Percentiles rank a stretch among this genome's conserved stretches.
Conservation (phyloP, 2,888 invertebrate species). For the Tenthredo notha region DNA sequence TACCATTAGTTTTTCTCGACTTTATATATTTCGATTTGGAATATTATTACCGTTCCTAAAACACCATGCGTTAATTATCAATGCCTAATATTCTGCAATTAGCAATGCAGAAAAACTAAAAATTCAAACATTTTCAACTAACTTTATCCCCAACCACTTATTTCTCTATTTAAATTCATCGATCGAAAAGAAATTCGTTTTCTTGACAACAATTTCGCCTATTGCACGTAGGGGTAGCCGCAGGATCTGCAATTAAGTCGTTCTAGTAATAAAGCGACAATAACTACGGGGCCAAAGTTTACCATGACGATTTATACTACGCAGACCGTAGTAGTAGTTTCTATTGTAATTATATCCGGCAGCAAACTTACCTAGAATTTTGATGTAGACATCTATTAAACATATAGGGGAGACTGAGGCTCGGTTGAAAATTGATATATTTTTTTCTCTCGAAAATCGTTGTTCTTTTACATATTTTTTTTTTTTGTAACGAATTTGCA, state of each 20-base stretch:
- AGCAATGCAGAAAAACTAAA: not conserved
- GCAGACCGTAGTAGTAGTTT: conserved; percentile 62
- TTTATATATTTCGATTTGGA: not conserved
- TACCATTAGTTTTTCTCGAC: not conserved
- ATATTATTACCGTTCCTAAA: not conserved
- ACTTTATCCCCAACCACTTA: not conserved
- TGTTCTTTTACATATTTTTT: not conserved
- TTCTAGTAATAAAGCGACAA: conserved; percentile 66
- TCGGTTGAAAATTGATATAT: no score
- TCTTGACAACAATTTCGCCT: not conserved
- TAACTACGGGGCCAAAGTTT: conserved; percentile 62
- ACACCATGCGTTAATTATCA: not conserved
- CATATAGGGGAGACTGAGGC: no score
- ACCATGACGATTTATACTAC: conserved; percentile 64
- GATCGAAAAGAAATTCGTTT: not conserved
- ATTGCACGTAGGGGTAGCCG: not conserved
- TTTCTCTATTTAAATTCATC: not conserved
- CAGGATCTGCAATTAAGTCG: conserved; percentile 63
- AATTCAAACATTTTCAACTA: not conserved
- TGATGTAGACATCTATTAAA: not conserved
- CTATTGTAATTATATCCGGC: conserved; percentile 12
- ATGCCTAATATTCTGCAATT: not conserved
- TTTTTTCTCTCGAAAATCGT: not conserved
- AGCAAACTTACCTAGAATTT: not conserved
- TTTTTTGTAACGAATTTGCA: no score